These are phyloP conservation scores for Zaprionus inermis DNA, from an alignment of 1,140 invertebrate genomes.

Conservation along the genomic window DNA sequence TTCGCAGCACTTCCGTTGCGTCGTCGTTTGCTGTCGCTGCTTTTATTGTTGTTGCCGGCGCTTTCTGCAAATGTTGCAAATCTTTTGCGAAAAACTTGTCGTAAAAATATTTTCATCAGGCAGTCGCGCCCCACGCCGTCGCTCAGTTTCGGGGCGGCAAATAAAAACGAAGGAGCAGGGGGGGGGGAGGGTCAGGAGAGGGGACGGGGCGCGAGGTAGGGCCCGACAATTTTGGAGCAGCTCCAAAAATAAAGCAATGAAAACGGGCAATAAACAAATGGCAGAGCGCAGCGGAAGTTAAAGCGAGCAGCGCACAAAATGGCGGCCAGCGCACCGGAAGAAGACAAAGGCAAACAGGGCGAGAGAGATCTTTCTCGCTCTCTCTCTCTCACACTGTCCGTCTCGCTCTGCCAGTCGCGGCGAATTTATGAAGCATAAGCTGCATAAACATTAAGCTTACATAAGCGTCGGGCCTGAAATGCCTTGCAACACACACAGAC, in stretches of 20 bases:
- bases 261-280: constrained; percentile 80
- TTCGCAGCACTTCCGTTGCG: constrained; percentile 58
- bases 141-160: constrained; percentile 1
- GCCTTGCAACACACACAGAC: constrained; percentile 44
- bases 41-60: constrained; percentile 32
- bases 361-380: not conserved
- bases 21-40: constrained; percentile 2
- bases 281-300: constrained; percentile 43
- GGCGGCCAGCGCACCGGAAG: constrained; percentile 65
- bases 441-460: constrained; percentile 82
- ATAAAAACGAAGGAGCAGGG: constrained; percentile 42
- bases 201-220: no score
- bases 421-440: constrained; percentile 80
- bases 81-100: constrained; percentile 81
- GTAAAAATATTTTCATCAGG: constrained; percentile 81
- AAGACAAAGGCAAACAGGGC: constrained; percentile 53
- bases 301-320: constrained; percentile 64
- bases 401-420: not conserved
- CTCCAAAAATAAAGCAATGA: constrained; percentile 72
- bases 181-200: constrained; percentile 13
- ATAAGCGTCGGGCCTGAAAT: constrained; percentile 66
- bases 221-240: not conserved
- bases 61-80: constrained; percentile 80
- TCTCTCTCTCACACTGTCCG: not conserved
- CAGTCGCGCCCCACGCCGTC: not conserved